Evolutionary conservation across 2,888 invertebrate genomes (phyloP), one percentile per base, ranked within the genome.

Genomic region (Anthophora plumipes): DNA sequence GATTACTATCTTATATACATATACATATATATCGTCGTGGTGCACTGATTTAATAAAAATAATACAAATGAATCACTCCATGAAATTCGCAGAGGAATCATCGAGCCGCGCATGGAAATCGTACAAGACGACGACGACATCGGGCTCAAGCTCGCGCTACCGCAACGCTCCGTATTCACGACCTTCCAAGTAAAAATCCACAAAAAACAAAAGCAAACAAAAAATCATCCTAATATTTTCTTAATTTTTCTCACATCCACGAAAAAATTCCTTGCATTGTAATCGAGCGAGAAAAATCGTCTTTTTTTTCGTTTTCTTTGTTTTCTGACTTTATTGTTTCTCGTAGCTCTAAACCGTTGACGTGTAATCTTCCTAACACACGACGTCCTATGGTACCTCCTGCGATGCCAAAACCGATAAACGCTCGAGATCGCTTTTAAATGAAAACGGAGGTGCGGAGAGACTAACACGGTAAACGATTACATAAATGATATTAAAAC

Each of bases 151-250:
- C 85, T 93, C 94, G 92, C 95, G 95, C 91, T 95, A 95, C 93
- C 95, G 95, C 91, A 94, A 94, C 86, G 94, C 95, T 86, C 95
- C 95, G 80, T 95, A 95, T 92, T 91, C 95, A 89, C 94, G 95
- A 85, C 94, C 95, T 86, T 91, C 94, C 90, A 95, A 95, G 94
- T 95, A 94, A 94, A 89, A 79, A 88, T 67, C 83, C 73, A 70
- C 60, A 67, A 76, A 79, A 83, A 80, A 52, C 8, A 66, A 66
- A n/a, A n/a, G n/a, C n/a, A n/a, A n/a, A n/a, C n/a, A n/a, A n/a
- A 54, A 31, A 63, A 69, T 74, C 64, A 76, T 74, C 64, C 70
- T 37, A 59, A 70, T 55, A 64, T 46, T 72, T 43, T 77, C 39
- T 67, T 80, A 61, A 84, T 67, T 59, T 69, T 52, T 77, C 39